Evolutionary conservation across 2,113 vertebrate species (phyloP), one percentile per base, ranked within the genome.

Genomic region (Theristicus caerulescens): DNA sequence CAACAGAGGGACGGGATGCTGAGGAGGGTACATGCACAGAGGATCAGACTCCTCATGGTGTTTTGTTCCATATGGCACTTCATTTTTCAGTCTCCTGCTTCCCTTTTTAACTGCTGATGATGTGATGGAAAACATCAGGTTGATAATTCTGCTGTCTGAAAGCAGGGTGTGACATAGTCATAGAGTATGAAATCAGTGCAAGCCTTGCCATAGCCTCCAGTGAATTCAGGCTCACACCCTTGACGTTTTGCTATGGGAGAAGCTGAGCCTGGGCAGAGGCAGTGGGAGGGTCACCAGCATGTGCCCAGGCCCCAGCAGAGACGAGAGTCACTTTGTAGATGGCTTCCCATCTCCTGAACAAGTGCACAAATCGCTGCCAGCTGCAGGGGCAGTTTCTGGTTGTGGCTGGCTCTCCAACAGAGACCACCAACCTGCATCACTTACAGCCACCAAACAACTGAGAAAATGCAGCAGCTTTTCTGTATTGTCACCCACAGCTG

Each of bases 251-350:
- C 64, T 11, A 2, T 24, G 59, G 74, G 21, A 70, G 32, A 82
- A 74, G 17, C 44, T 0, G 1, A 69, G 24, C 29, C 47, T 58
- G 21, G n/a, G 34, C 42, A 79, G 25, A 44, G 47, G 34, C 55
- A 57, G 38, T 8, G 29, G 24, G 34, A 64, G 4, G 3, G 21
- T 55, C 14, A n/a, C 17, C n/a, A 24, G 16, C 0, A 1, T 14
- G 9, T 26, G 19, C 21, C 29, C 7, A 16, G 55, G 26, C n/a
- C 12, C 18, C 1, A 2, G 34, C 0, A 2, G 16, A 51, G 47
- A 67, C 9, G 13, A 18, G 14, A 52, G 10, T 13, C 29, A 12
- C 27, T 59, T 46, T 38, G 49, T 25, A 40, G 40, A 14, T 38
- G 59, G 17, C 19, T 34, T 86, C 0, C 0, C 4, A 10, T 2